These are phyloP conservation scores for Pyralis farinalis DNA, from an alignment of 2,888 invertebrate genomes.

Conservation along the genomic window DNA sequence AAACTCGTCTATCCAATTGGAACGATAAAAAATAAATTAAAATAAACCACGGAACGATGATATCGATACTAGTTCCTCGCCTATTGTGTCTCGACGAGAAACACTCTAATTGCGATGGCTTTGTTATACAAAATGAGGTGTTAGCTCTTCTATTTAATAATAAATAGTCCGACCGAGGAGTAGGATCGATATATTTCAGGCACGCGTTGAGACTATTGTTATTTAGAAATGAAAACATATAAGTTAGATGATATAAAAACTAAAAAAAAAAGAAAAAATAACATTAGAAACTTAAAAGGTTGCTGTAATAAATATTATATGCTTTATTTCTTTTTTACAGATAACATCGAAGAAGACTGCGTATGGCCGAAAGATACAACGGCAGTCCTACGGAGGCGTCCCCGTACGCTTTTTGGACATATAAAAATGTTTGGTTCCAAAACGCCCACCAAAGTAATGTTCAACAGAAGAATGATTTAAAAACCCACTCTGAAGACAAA, in stretches of 20 bases:
- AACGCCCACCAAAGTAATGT: conserved; percentile 17
- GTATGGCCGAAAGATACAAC: conserved; percentile 71
- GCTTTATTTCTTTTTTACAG: conserved; percentile 53
- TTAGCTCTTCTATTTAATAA: conserved; percentile 77
- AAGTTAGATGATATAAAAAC: background rate
- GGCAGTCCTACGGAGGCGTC: conserved; percentile 69
- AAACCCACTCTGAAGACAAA: conserved; percentile 20
- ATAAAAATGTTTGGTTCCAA: conserved; percentile 47
- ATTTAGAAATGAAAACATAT: background rate
- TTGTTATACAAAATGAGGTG: conserved; percentile 79
- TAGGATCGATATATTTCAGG: conserved; percentile 41
- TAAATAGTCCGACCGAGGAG: conserved; percentile 58
- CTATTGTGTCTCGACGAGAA: conserved; percentile 66
- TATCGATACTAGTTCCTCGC: conserved; percentile 63
- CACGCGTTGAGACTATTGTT: conserved; percentile 1
- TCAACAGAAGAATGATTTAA: conserved; percentile 14
- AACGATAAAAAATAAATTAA: conserved; percentile 79
- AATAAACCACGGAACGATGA: conserved; percentile 66
- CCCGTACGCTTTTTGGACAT: conserved; percentile 67
- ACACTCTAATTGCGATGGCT: conserved; percentile 73
- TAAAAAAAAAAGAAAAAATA: background rate
- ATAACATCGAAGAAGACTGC: conserved; percentile 62
- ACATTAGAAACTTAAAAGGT: background rate
- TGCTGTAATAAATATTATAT: no score
- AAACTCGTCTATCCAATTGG: conserved; percentile 69